Base-by-base conservation (phyloP, 2,797 vertebrate species). In the Lutjanus campechanus region DNA sequence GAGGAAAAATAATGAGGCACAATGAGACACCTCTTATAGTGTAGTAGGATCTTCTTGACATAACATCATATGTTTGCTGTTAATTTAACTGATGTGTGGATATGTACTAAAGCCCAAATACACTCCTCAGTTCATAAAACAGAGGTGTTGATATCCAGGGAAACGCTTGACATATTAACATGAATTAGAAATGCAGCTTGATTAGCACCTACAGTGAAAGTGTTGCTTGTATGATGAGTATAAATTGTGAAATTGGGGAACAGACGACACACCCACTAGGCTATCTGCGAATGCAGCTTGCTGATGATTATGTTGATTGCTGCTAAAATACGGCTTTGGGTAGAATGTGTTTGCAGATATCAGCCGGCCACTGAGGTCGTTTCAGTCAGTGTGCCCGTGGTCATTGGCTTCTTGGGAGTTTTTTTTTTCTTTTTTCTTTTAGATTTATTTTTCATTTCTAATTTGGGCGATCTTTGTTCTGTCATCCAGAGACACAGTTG, bases 401-500 rank as follows among this genome's bases (percentile, higher is more conserved):
- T 77, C 79, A 78, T 47, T 44, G 47, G 13, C 36, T 86, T 54
- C 36, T 59, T 68, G n/a, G 49, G 58, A 54, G 6, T 50, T 65
- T 64, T 66, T 47, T 59, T 47, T 5, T 7, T 65, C 25, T 46
- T 46, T 47, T 49, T 47, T 5, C 5, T 36, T 36, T 36, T 36
- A 19, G 12, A 70, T 73, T 76, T 81, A 66, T 81, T 80, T 86
- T 88, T 76, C 75, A 82, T 77, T 91, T 92, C 77, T 85, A 77
- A 90, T 90, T 87, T 79, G 69, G 62, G 79, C 46, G 12, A 79
- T 81, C 81, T 89, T 87, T 87, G 75, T 83, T 88, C 82, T 80
- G 83, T 83, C 72, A 81, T 71, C 76, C 72, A 68, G 64, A 84
- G 72, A 73, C 70, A 83, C 83, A 76, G 51, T 79, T 77, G 73